Base-by-base conservation (phyloP, 2,888 invertebrate genomes). In the Herminia tarsipennalis region DNA sequence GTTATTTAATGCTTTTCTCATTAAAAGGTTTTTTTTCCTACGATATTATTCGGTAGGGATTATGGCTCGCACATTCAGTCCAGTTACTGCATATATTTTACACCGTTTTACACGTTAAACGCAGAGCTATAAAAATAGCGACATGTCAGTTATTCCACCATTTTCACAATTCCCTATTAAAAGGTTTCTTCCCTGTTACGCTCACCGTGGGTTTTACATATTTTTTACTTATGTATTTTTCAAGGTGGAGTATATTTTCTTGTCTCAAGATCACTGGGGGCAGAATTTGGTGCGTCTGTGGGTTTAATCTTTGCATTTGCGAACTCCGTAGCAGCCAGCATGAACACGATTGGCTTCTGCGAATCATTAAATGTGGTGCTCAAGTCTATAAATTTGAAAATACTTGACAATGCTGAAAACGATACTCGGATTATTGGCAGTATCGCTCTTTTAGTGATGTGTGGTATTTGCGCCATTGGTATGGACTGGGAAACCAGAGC, bases 281-380 rank as follows among this genome's bases (percentile, higher is more conserved):
- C 99, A 0, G 98, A 99, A 85, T 98, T 98, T 74, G 99, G 98
- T 2, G 98, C 98, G 0, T 96, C 98, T 0, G 98, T 99, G 9
- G 99, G 99, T 10, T 94, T 99, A 8, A 97, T 99, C 2, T 98
- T 99, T 79, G 97, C 98, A 0, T 96, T 99, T 71, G 99, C 99
- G 0, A 99, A 99, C 85, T 97, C 98, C 0, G 98, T 99, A 0
- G 97, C 97, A 0, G 97, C 97, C 0, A 96, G 98, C 3, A 97
- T 99, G 97, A 98, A 99, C 84, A 97, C 98, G 0, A 98, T 99
- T 37, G 99, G 99, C 2, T 99, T 99, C 90, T 98, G 98, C 70
- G 97, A 98, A 77, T 98, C 98, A 0, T 83, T 98, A 57, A 96
- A 96, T 70, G 95, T 95, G 50, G 83, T 97, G 18, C 86, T 98